A percentile compares a stretch with the other conserved stretches of the same genome.
These are phyloP conservation scores for Pseudomyrmex gracilis DNA, from an alignment of 1,140 invertebrate species.

Conservation along the genomic window DNA sequence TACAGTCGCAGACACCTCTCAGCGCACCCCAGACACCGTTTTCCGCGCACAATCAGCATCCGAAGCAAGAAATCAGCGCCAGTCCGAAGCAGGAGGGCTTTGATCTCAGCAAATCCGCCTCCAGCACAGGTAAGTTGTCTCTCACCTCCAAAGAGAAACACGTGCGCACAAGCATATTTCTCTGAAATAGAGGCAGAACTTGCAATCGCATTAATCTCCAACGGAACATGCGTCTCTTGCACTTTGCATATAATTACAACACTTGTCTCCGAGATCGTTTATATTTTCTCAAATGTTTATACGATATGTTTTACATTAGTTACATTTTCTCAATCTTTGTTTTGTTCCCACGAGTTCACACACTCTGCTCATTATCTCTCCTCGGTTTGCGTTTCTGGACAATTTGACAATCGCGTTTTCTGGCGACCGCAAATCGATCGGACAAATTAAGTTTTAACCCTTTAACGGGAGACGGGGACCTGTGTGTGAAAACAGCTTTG, in stretches of 20 bases:
- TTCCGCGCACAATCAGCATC: slow-evolving; percentile 84
- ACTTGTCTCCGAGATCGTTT: no score
- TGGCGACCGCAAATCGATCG: slow-evolving; percentile 66
- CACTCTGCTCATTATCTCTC: slow-evolving; percentile 63
- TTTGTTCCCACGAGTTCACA: slow-evolving; percentile 25
- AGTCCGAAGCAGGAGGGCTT: slow-evolving; percentile 88
- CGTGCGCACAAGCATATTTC: background rate
- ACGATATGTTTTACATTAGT: no score
- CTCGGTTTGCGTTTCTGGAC: slow-evolving; percentile 21
- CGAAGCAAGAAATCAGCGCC: slow-evolving; percentile 83
- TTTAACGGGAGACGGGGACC: slow-evolving; percentile 47
- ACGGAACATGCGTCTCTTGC: background rate
- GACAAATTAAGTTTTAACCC: slow-evolving; percentile 69
- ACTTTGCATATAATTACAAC: no score
- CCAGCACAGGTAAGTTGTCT: slow-evolving; percentile 84
- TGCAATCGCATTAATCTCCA: slow-evolving; percentile 1
- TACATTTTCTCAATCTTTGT: slow-evolving; percentile 13
- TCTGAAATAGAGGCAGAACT: background rate
- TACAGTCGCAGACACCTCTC: slow-evolving; percentile 81
- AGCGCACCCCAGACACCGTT: slow-evolving; percentile 82
- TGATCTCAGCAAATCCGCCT: slow-evolving; percentile 87
- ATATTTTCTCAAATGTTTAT: background rate
- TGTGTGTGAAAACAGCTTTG: slow-evolving; percentile 71
- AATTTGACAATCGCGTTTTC: slow-evolving; percentile 27
- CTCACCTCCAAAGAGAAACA: no score